phyloP scores from a whole-genome alignment of 1,140 invertebrate species.

The Saccostrea glomerata region DNA sequence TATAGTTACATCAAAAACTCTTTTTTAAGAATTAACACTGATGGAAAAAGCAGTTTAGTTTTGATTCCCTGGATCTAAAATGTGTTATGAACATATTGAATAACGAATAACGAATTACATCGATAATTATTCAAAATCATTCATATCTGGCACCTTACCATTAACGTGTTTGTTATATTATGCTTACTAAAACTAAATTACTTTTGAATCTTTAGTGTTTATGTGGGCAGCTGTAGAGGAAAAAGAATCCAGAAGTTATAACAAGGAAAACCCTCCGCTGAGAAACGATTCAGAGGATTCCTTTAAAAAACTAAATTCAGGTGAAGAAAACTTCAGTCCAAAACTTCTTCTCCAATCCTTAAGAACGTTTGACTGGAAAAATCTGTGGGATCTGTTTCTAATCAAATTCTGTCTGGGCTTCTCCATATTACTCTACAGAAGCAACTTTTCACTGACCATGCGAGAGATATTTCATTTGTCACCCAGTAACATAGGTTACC shows the following conservation, averaged over 20 bases:
- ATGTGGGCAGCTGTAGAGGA: slow-evolving; percentile 2
- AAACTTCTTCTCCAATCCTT: slow-evolving; percentile 65
- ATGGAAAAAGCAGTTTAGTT: too few species aligned
- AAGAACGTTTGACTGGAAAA: slow-evolving; percentile 70
- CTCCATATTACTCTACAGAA: slow-evolving; percentile 76
- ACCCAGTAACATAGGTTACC: slow-evolving; percentile 74
- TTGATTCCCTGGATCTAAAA: too few species aligned
- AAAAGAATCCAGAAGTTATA: background rate
- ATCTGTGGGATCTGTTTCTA: slow-evolving; percentile 78
- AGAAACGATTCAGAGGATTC: slow-evolving; percentile 54
- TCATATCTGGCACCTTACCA: too few species aligned
- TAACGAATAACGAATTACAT: too few species aligned
- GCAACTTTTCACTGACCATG: slow-evolving; percentile 74
- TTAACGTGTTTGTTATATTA: too few species aligned
- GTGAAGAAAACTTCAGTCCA: slow-evolving; percentile 66
- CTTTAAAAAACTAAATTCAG: slow-evolving; percentile 56
- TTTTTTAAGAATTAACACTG: too few species aligned
- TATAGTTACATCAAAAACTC: too few species aligned
- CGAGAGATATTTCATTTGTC: slow-evolving; percentile 72
- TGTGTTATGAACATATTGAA: too few species aligned
- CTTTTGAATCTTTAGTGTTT: background rate
- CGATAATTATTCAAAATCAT: too few species aligned
- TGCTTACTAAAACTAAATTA: background rate
- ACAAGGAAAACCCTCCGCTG: background rate
- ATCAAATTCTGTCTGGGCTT: slow-evolving; percentile 78